Evolutionary conservation across 2,797 vertebrate genomes (phyloP).

Genomic region (Moxostoma hubbsi): DNA sequence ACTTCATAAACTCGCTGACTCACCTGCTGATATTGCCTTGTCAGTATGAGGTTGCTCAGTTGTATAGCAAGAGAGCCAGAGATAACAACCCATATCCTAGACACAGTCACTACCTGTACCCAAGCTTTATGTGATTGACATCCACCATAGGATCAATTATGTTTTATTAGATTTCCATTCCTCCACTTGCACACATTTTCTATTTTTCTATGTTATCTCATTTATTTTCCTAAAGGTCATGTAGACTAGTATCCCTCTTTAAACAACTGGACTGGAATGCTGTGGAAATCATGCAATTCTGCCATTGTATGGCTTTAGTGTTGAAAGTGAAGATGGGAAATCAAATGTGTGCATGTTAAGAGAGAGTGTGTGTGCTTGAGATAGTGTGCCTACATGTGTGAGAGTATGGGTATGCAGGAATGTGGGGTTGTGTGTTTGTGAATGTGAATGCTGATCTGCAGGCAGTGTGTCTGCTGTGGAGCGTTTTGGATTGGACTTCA

Average conservation of each 20-base stretch:
- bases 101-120: neutral
- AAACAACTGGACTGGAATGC: slow-evolving; percentile 36
- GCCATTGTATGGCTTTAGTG: slow-evolving; percentile 16
- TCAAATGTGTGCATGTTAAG: too few species aligned
- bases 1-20: neutral
- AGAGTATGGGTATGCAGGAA: slow-evolving; percentile 3
- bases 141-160: neutral
- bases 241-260: slow-evolving; percentile 50
- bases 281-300: slow-evolving; percentile 23
- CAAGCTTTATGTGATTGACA: neutral
- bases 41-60: neutral
- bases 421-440: slow-evolving; percentile 41
- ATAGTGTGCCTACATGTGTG: neutral
- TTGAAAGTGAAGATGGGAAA: neutral
- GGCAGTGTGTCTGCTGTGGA: slow-evolving; percentile 38
- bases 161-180: slow-evolving; percentile 12
- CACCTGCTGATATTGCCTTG: neutral
- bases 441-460: slow-evolving; percentile 36
- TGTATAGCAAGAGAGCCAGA: neutral
- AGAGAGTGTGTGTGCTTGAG: neutral
- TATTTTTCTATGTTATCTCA: slow-evolving; percentile 15
- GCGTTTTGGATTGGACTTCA: slow-evolving; percentile 20
- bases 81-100: neutral
- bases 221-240: slow-evolving; percentile 57
- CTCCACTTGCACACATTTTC: slow-evolving; percentile 17